Evolutionary conservation across 2,888 invertebrate genomes (phyloP), one percentile per base, ranked within the genome.

Genomic region (Drosophila monieri): DNA sequence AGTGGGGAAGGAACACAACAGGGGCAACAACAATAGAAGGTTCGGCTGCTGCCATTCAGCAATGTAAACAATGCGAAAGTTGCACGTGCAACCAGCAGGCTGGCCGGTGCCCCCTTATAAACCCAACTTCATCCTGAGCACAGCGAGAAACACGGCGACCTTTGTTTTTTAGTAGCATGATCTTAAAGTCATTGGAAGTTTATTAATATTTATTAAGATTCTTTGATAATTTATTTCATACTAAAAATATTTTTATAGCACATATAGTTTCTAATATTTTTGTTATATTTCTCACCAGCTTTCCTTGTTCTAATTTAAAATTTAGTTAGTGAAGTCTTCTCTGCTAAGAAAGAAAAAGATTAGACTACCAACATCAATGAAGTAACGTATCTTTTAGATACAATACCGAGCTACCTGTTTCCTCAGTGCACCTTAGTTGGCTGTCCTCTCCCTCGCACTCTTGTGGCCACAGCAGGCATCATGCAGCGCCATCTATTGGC

Each of bases 401-500:
- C 39, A n/a, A 43, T 27, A 32, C 3, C 27, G 9, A 9, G 30
- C 21, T 32, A 37, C 59, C 21, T 39, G 21, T 61, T 59, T 57
- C 10, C 46, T 1, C 47, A 61, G 60, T 61, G 60, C 60, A 61
- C 12, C 60, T 61, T 14, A 46, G 15, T 46, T 14, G n/a, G 59
- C 15, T 9, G 39, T 60, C 60, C 39, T 59, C 60, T 60, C 60
- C 27, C 61, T 61, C 48, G 49, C 53, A 39, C 68, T 39, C 21
- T 44, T 43, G 25, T 35, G 70, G 30, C 46, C 52, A 39, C 44
- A 27, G 9, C 27, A 15, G 32, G 37, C 81, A 81, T 72, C 84
- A 86, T 77, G 81, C 66, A 87, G 87, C 83, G 87, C 83, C 87
- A 83, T 84, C 84, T 88, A 88, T 88, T 83, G 88, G 85, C 88